phyloP scores from a whole-genome alignment of 2,888 invertebrate species.

The Eulithis testata region DNA sequence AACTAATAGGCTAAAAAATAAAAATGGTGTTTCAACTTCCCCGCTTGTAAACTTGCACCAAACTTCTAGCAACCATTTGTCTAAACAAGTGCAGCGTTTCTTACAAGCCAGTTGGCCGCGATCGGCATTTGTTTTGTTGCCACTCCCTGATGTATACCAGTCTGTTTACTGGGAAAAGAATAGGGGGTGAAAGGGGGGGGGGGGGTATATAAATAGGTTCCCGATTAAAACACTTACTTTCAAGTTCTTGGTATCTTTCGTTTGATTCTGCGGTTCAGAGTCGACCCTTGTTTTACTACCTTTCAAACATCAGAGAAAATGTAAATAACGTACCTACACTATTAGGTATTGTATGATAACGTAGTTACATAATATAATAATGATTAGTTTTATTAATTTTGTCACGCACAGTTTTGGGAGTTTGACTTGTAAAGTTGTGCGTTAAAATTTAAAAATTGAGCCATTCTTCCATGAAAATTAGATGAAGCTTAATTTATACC shows the following conservation, averaged over 20 bases:
- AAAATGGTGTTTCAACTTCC: too few species aligned
- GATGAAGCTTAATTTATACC: too few species aligned
- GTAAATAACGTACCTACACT: background rate
- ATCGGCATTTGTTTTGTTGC: constrained; percentile 56
- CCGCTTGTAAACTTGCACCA: constrained; percentile 39
- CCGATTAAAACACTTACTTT: constrained; percentile 22
- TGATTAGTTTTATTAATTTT: too few species aligned
- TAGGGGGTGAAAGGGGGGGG: background rate
- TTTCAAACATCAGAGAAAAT: background rate
- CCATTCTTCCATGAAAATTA: too few species aligned
- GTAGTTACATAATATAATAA: too few species aligned
- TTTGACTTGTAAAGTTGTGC: too few species aligned
- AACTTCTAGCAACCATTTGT: constrained; percentile 46
- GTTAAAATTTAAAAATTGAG: too few species aligned
- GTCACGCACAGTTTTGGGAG: too few species aligned
- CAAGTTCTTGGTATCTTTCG: constrained; percentile 14
- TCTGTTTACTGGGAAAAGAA: constrained; percentile 35
- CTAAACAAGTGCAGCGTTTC: constrained; percentile 62
- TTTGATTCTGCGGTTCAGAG: background rate
- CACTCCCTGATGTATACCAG: constrained; percentile 56
- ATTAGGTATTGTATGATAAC: too few species aligned
- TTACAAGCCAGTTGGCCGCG: constrained; percentile 63
- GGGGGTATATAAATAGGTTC: constrained; percentile 13
- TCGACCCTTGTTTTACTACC: constrained; percentile 1
- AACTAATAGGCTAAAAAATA: too few species aligned